phyloP scores from a whole-genome alignment of 2,888 invertebrate genomes.

The Drosophila greeni region DNA sequence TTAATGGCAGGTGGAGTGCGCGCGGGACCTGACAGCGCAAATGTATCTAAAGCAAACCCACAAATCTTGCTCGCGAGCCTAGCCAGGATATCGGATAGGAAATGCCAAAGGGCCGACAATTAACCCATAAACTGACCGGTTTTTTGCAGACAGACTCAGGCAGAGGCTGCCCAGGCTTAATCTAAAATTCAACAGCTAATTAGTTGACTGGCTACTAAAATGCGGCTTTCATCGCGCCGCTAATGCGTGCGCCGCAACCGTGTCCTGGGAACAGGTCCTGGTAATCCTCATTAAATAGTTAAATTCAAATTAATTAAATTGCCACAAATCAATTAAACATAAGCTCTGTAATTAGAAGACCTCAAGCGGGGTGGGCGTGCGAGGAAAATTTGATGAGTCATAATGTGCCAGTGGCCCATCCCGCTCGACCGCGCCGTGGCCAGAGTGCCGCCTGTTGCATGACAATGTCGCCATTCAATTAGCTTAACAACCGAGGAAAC shows the following conservation, averaged over 20 bases:
- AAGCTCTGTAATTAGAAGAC: conserved; percentile 74
- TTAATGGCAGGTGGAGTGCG: conserved; percentile 43
- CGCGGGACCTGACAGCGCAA: conserved; percentile 8
- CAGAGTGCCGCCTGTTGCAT: conserved; percentile 63
- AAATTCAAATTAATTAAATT: conserved; percentile 75
- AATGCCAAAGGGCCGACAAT: conserved; percentile 14
- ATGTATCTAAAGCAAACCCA: conserved; percentile 6
- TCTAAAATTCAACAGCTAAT: conserved; percentile 75
- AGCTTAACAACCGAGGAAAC: conserved; percentile 67
- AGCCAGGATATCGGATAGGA: not conserved
- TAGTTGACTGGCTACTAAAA: conserved; percentile 65
- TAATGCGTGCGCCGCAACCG: conserved; percentile 24
- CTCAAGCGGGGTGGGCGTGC: conserved; percentile 47
- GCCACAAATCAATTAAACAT: conserved; percentile 75
- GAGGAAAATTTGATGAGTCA: conserved; percentile 39
- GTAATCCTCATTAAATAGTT: conserved; percentile 74
- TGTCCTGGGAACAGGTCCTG: conserved; percentile 44
- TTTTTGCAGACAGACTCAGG: conserved; percentile 8
- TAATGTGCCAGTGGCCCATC: conserved; percentile 26
- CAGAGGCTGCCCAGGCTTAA: conserved; percentile 50
- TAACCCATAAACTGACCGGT: conserved; percentile 14
- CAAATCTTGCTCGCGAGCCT: conserved; percentile 7
- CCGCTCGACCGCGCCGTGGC: not conserved
- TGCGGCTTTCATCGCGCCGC: conserved; percentile 61
- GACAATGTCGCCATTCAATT: conserved; percentile 67